A percentile compares a stretch with the other conserved stretches of the same genome.
Evolutionary conservation across 2,113 vertebrate genomes (phyloP).

Genomic region (Thomomys bottae): DNA sequence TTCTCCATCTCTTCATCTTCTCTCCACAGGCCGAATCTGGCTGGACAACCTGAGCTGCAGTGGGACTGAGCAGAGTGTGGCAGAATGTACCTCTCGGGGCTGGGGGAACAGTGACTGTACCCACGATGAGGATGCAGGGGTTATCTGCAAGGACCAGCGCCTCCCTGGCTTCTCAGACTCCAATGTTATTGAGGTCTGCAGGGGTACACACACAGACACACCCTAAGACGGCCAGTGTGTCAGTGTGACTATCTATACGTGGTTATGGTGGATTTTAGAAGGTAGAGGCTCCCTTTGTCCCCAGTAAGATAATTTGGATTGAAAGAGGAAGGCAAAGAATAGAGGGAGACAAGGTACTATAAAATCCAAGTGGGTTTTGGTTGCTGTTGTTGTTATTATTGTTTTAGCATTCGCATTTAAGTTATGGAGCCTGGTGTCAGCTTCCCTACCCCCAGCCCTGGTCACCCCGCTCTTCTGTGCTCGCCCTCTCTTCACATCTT

Average conservation of each 20-base stretch:
- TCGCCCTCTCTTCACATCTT: neutral
- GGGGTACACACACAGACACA: neutral
- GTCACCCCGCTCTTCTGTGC: neutral
- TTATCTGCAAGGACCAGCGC: slow-evolving; percentile 95
- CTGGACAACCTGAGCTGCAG: slow-evolving; percentile 95
- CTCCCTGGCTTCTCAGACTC: slow-evolving; percentile 93
- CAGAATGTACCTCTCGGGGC: slow-evolving; percentile 92
- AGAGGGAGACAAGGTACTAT: neutral
- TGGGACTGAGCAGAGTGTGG: slow-evolving; percentile 90
- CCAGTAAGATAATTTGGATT: neutral
- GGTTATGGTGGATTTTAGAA: neutral
- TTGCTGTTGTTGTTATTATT: neutral
- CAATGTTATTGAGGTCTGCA: slow-evolving; percentile 94
- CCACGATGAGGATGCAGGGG: slow-evolving; percentile 95
- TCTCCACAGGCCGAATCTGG: slow-evolving; percentile 94
- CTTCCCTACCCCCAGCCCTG: neutral
- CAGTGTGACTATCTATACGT: neutral
- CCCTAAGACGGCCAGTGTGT: neutral
- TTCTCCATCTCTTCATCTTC: slow-evolving; percentile 15
- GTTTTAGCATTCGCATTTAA: neutral
- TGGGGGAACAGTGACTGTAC: slow-evolving; percentile 98
- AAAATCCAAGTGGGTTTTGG: neutral
- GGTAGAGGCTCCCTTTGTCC: neutral
- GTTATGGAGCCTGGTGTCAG: neutral
- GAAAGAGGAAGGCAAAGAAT: neutral